Evolutionary conservation across 2,888 invertebrate species (phyloP).

Genomic region (Drosophila sordidula): DNA sequence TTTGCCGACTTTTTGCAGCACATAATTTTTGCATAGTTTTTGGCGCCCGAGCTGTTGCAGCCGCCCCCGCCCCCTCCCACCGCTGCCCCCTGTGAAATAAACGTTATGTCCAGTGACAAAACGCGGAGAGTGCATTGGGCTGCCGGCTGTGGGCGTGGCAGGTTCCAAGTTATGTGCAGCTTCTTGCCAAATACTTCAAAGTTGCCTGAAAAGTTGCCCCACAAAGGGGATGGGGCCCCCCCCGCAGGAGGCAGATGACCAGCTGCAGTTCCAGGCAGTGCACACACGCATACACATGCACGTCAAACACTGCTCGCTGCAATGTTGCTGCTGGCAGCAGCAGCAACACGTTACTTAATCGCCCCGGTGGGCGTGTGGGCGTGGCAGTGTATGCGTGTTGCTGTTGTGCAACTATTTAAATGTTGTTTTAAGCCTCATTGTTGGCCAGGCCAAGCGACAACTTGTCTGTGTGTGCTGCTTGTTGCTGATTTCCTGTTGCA

Average conservation of each 20-base stretch:
- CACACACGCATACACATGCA: constrained; percentile 8
- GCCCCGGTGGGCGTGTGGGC: constrained; percentile 1
- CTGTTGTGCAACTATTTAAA: constrained; percentile 63
- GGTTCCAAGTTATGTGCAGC: constrained; percentile 11
- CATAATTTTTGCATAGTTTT: constrained; percentile 74
- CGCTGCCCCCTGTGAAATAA: constrained; percentile 25
- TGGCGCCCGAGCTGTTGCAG: constrained; percentile 35
- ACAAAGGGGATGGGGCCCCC: too few relatives aligned
- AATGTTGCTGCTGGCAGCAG: constrained; percentile 6
- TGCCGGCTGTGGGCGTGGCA: constrained; percentile 1
- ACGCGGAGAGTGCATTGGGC: neutral
- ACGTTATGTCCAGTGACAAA: constrained; percentile 14
- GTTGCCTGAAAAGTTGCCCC: constrained; percentile 15
- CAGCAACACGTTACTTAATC: constrained; percentile 31
- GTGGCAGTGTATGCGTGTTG: constrained; percentile 6
- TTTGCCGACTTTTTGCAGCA: constrained; percentile 47
- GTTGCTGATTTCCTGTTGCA: constrained; percentile 66
- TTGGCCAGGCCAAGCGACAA: constrained; percentile 7
- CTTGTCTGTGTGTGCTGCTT: constrained; percentile 35
- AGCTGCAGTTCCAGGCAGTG: constrained; percentile 18
- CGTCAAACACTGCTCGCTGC: constrained; percentile 3
- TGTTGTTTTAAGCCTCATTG: constrained; percentile 55
- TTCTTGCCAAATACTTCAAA: constrained; percentile 17
- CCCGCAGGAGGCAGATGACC: constrained; percentile 2
- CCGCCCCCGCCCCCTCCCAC: neutral